phyloP scores from a whole-genome alignment of 2,888 invertebrate genomes.

The Ommatoiulus sabulosus region DNA sequence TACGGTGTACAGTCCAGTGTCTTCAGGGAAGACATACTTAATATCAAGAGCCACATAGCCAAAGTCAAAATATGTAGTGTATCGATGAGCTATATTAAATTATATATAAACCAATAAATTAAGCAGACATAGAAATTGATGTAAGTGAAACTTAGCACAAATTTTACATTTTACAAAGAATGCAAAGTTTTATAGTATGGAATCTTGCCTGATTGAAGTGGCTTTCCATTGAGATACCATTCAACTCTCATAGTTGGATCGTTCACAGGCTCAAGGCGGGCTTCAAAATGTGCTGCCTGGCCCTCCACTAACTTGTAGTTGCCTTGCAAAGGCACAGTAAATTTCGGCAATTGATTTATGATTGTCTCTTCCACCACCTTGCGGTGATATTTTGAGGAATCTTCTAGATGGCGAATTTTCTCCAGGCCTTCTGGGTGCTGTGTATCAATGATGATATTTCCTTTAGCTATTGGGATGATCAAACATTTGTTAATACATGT shows the following conservation, averaged over 20 bases:
- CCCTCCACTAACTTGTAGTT: slow-evolving; percentile 95
- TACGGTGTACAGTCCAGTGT: slow-evolving; percentile 92
- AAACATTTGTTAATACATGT: neutral
- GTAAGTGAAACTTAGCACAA: neutral
- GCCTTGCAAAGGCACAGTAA: slow-evolving; percentile 88
- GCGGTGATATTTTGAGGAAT: slow-evolving; percentile 75
- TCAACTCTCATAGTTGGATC: slow-evolving; percentile 89
- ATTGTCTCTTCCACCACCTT: slow-evolving; percentile 78
- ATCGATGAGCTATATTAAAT: slow-evolving; percentile 73
- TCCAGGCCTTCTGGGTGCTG: slow-evolving; percentile 93
- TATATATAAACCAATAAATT: neutral
- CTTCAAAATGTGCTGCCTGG: slow-evolving; percentile 94
- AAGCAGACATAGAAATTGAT: neutral
- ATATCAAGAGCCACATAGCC: slow-evolving; percentile 97
- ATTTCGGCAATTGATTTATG: slow-evolving; percentile 79
- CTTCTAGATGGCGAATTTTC: slow-evolving; percentile 91
- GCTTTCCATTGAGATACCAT: slow-evolving; percentile 97
- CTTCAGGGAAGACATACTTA: slow-evolving; percentile 89
- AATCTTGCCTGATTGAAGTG: slow-evolving; percentile 72
- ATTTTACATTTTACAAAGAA: neutral
- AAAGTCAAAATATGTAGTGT: slow-evolving; percentile 95
- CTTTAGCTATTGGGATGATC: slow-evolving; percentile 45
- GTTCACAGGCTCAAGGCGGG: slow-evolving; percentile 92
- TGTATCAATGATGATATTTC: slow-evolving; percentile 78
- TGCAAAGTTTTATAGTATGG: neutral